phyloP scores from a whole-genome alignment of 2,797 vertebrate species.

The Rhyacichthys aspro region DNA sequence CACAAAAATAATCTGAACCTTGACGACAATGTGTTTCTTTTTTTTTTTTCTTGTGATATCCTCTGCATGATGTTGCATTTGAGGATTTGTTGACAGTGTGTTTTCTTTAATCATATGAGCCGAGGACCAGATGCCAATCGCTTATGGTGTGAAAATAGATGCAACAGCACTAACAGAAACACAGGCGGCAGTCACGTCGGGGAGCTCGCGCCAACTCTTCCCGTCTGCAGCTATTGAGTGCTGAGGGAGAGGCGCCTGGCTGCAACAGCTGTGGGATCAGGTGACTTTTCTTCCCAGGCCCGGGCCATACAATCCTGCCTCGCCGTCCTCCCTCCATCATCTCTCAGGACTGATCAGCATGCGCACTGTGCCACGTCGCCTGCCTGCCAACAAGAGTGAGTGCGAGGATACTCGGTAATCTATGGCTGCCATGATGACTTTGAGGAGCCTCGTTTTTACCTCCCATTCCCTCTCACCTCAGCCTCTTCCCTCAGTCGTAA shows the following conservation, averaged over 20 bases:
- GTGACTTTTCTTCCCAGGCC: constrained; percentile 71
- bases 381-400: constrained; percentile 67
- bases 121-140: constrained; percentile 8
- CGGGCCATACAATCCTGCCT: constrained; percentile 77
- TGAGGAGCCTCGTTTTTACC: constrained; percentile 72
- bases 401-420: constrained; percentile 75
- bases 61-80: too few relatives aligned
- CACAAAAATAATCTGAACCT: neutral
- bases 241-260: constrained; percentile 72
- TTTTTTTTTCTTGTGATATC: too few relatives aligned
- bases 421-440: constrained; percentile 73
- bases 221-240: constrained; percentile 73
- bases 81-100: neutral
- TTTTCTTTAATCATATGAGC: neutral
- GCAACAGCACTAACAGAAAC: constrained; percentile 28
- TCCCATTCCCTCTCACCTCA: constrained; percentile 53
- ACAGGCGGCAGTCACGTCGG: constrained; percentile 36
- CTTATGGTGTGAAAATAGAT: constrained; percentile 31
- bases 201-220: constrained; percentile 49
- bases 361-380: constrained; percentile 36
- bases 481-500: constrained; percentile 55
- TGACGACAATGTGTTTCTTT: neutral
- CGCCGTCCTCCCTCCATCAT: constrained; percentile 66
- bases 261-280: constrained; percentile 74
- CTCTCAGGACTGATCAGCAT: constrained; percentile 63